Evolutionary conservation across 92 coral and sea anemone genomes (phyloP), one percentile per base, ranked within the genome.

Genomic region (Porites rus): DNA sequence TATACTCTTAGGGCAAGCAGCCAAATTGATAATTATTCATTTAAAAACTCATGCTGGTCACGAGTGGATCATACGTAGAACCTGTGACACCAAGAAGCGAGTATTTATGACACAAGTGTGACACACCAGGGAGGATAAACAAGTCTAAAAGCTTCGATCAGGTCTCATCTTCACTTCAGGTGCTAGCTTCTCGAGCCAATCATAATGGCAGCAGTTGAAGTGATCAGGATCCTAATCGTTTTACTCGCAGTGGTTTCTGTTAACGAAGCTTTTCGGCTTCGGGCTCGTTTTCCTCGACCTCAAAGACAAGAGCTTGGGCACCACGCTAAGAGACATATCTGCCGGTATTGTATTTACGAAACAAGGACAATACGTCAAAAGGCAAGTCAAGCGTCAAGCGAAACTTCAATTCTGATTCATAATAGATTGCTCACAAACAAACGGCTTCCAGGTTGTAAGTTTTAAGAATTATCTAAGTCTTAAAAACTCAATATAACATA

Each of bases 281-380:
- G 80, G 64, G 99, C 99, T 53, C 93, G 90, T 22, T 96, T 96
- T 65, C 99, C 99, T 13, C 86, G 88, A 67, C 94, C 88, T 1
- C 93, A 90, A 21, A 72, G 85, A 6, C 58, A 65, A 22, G 88
- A 84, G 52, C 62, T 86, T 77, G 85, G 89, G n/a, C 92, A 80
- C 25, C 80, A 90, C 31, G 86, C 98, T 10, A 95, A 97, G 95
- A 87, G 93, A 56, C 86, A 95, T 17, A 51, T 92, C 18, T 97
- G 99, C 76, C 85, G 86, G 60, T 95, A 83, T 88, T 97, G 99
- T 73, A 85, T 79, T 67, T 97, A 97, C 67, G 99, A 97, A 52
- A 97, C 99, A 14, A 92, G 84, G 79, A 91, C 90, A 75, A 89
- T 70, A 53, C 90, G 89, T 21, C 99, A 97, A 83, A 97, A 89